phyloP scores from a whole-genome alignment of 2,797 vertebrate genomes.

The Meriones psammophilus region DNA sequence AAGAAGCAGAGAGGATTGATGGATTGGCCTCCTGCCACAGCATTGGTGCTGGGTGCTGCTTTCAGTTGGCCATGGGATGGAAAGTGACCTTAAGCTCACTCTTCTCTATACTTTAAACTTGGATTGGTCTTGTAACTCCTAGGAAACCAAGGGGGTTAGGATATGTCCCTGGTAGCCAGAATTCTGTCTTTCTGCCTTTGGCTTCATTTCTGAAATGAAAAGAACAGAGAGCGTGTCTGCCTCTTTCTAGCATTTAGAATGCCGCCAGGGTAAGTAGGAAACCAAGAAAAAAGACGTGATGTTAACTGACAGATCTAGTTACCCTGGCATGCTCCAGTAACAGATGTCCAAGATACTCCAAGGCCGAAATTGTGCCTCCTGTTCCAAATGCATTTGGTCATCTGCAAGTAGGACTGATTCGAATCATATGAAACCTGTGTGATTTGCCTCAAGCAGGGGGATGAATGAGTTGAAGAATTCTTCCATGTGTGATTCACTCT shows the following conservation, averaged over 20 bases:
- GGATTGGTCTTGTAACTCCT: not conserved
- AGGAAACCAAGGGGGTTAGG: not conserved
- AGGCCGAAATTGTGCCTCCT: conserved; percentile 20
- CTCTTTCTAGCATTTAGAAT: not conserved
- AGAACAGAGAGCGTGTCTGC: not conserved
- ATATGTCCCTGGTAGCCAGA: not conserved
- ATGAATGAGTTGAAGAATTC: conserved; percentile 62
- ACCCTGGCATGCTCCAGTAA: not conserved
- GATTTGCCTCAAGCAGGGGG: conserved; percentile 55
- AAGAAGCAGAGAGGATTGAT: not conserved
- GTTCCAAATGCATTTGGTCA: conserved; percentile 60
- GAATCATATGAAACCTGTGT: conserved; percentile 26
- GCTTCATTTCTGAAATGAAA: conserved; percentile 30
- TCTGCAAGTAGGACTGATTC: conserved; percentile 48
- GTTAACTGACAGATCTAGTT: not conserved
- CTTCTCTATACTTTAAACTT: not conserved
- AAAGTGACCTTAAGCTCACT: not conserved
- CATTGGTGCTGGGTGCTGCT: not conserved
- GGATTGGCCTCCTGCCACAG: not conserved
- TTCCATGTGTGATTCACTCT: conserved; percentile 66
- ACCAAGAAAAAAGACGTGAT: not conserved
- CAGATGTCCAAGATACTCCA: conserved; percentile 6
- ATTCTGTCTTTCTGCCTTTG: conserved; percentile 56
- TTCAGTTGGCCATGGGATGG: not conserved
- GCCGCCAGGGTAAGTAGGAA: conserved; percentile 5